These are phyloP conservation scores for Macrosteles quadrilineatus DNA, from an alignment of 1,140 invertebrate genomes.

Conservation along the genomic window DNA sequence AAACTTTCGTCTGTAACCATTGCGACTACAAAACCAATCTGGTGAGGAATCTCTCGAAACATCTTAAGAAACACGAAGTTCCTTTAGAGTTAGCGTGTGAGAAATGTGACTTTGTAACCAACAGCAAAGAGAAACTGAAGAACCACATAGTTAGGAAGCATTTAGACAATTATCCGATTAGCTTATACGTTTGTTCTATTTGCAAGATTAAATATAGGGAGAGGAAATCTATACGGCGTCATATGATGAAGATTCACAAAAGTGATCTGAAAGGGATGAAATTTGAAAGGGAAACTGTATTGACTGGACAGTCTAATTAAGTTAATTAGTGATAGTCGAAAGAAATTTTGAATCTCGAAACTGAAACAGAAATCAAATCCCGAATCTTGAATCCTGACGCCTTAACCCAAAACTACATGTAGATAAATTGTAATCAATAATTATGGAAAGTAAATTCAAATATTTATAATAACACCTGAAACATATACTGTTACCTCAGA, in stretches of 20 bases:
- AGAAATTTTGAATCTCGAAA: no score
- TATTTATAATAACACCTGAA: no score
- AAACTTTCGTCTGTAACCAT: slow-evolving; percentile 50
- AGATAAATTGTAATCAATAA: no score
- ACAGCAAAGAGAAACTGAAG: not conserved
- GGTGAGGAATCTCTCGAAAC: not conserved
- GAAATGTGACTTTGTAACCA: not conserved
- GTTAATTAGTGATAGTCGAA: no score
- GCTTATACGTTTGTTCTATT: slow-evolving; percentile 61
- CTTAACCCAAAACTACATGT: no score
- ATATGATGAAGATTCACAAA: not conserved
- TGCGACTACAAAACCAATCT: slow-evolving; percentile 45
- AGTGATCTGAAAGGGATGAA: no score
- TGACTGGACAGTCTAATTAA: no score
- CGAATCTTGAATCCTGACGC: no score
- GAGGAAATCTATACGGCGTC: not conserved
- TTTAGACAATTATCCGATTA: slow-evolving; percentile 56
- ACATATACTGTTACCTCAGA: no score
- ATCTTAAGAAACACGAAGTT: slow-evolving; percentile 57
- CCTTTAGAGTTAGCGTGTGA: not conserved
- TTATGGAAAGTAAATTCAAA: no score
- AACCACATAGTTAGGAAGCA: not conserved
- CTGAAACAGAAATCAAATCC: no score
- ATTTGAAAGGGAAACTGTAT: no score
- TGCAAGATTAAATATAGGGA: slow-evolving; percentile 64